Percentiles rank a stretch among this genome's conserved stretches.
phyloP scores from a whole-genome alignment of 2,797 vertebrate species.

The Sorex maritimensis region DNA sequence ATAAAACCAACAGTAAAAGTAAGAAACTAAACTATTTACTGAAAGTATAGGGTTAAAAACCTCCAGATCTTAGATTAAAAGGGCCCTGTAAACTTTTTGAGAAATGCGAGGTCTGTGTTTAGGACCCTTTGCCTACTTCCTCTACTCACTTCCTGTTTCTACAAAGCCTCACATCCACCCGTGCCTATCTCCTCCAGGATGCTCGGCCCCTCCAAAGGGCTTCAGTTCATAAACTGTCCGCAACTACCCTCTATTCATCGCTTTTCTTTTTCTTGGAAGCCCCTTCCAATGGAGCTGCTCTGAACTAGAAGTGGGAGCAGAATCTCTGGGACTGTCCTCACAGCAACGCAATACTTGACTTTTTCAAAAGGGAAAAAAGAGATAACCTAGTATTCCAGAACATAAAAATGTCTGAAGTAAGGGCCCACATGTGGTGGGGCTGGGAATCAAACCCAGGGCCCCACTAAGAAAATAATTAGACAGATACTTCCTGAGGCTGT shows the following conservation, averaged over 20 bases:
- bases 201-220: background rate
- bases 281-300: background rate
- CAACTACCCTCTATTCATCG: background rate
- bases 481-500: background rate
- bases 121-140: background rate
- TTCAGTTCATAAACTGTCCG: background rate
- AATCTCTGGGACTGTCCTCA: background rate
- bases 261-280: background rate
- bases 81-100: background rate
- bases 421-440: too few species aligned
- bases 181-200: background rate
- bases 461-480: background rate
- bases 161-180: background rate
- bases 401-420: too few species aligned
- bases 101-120: constrained; percentile 5
- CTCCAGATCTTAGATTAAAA: constrained; percentile 29
- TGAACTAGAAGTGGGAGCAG: background rate
- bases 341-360: background rate
- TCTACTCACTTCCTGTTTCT: background rate
- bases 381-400: too few species aligned
- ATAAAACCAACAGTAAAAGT: constrained; percentile 27
- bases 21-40: constrained; percentile 49
- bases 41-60: constrained; percentile 9
- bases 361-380: background rate
- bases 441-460: background rate